Percentiles rank a stretch among this genome's conserved stretches.
phyloP scores from a whole-genome alignment of 2,113 vertebrate genomes.

The Synodontis membranacea region DNA sequence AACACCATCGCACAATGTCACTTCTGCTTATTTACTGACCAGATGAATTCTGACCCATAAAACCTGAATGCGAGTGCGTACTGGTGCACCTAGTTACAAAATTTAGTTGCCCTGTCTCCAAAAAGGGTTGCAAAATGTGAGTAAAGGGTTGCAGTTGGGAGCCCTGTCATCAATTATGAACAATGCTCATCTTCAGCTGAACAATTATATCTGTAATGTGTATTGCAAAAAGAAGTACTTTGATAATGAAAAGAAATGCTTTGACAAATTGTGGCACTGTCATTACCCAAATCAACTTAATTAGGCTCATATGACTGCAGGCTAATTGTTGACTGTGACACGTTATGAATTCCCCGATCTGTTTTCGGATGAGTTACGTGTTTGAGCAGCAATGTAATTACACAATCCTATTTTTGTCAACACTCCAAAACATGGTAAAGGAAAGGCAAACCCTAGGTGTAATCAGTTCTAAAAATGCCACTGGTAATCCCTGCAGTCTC shows the following conservation, averaged over 20 bases:
- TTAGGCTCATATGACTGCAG: not conserved
- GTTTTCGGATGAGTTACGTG: not conserved
- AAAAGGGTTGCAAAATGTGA: too few species aligned
- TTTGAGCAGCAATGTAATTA: not conserved
- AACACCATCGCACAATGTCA: too few species aligned
- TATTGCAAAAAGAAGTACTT: not conserved
- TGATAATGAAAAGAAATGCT: not conserved
- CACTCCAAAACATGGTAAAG: not conserved
- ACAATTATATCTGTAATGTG: not conserved
- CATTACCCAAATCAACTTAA: not conserved
- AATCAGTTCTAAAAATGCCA: not conserved
- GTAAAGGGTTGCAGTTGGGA: too few species aligned
- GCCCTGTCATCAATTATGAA: too few species aligned
- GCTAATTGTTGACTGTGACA: too few species aligned
- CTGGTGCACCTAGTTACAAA: too few species aligned
- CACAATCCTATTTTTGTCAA: constrained; percentile 4
- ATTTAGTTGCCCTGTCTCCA: too few species aligned
- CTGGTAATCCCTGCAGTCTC: not conserved
- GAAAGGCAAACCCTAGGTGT: not conserved
- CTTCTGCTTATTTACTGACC: too few species aligned
- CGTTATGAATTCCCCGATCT: not conserved
- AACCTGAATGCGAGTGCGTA: too few species aligned
- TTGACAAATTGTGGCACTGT: not conserved
- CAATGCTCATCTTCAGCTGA: not conserved
- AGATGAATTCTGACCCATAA: too few species aligned